These are phyloP conservation scores for Cotesia vestalis DNA, from an alignment of 1,140 invertebrate genomes.

Conservation along the genomic window DNA sequence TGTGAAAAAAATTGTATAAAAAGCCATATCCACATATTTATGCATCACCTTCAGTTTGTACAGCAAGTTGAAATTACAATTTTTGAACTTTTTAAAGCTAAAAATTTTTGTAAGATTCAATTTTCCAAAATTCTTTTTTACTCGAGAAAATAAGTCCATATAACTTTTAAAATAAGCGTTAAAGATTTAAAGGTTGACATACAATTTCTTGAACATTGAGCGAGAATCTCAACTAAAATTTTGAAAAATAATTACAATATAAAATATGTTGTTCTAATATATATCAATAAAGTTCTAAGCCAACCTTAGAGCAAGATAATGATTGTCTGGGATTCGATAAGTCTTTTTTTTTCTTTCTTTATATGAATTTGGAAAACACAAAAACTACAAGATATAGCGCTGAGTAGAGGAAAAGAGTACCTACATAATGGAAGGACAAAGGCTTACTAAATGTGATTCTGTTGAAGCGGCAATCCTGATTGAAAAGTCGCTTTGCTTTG, in stretches of 20 bases:
- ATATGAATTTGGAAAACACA: not conserved
- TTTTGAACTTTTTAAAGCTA: too few relatives aligned
- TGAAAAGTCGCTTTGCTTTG: constrained; percentile 11
- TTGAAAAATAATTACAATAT: not conserved
- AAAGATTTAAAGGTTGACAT: too few relatives aligned
- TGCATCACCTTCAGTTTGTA: too few relatives aligned
- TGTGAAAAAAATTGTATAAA: too few relatives aligned
- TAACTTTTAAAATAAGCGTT: too few relatives aligned
- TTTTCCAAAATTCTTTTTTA: too few relatives aligned
- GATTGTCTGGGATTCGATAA: not conserved
- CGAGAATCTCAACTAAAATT: too few relatives aligned
- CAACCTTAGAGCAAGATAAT: not conserved
- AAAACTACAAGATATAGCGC: not conserved
- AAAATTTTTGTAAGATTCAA: too few relatives aligned
- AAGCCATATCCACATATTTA: too few relatives aligned
- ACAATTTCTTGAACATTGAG: too few relatives aligned
- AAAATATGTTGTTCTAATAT: not conserved
- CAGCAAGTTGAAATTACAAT: too few relatives aligned
- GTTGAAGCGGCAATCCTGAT: constrained; percentile 18
- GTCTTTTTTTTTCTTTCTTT: not conserved
- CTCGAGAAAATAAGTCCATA: too few relatives aligned
- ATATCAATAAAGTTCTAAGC: not conserved
- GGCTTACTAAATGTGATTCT: constrained; percentile 27
- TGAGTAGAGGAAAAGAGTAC: constrained; percentile 4
- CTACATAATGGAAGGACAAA: constrained; percentile 6